Conservation (phyloP, 2,797 vertebrate species). For the Dendrocincla tyrannina region DNA sequence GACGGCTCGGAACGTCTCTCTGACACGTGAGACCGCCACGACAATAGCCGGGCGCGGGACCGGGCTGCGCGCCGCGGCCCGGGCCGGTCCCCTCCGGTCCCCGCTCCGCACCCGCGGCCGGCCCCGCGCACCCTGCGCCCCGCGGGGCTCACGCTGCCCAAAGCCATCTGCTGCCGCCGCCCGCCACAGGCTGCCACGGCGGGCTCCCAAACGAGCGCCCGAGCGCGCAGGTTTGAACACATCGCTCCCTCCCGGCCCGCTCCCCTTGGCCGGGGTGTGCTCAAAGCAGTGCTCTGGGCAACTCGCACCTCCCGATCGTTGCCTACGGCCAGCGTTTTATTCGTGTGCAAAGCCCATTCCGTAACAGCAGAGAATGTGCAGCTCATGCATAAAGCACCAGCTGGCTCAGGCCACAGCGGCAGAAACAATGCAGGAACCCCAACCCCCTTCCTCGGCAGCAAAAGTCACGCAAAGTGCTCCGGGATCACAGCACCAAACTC, state of each 20-base stretch:
- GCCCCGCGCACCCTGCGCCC: not conserved
- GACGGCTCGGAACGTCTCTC: not conserved
- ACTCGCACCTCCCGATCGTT: not conserved
- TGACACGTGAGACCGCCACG: not conserved
- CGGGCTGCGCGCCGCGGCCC: not conserved
- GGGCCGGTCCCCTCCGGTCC: not conserved
- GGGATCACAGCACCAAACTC: not conserved
- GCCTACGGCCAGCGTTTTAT: not conserved
- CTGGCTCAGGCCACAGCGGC: not conserved
- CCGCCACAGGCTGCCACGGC: not conserved
- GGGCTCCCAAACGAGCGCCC: not conserved
- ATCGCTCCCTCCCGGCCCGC: not conserved
- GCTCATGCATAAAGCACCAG: not conserved
- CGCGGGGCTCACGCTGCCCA: not conserved
- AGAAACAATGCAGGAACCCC: not conserved
- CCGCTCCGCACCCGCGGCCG: not conserved
- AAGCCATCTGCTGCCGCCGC: not conserved
- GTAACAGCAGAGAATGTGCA: constrained; percentile 3
- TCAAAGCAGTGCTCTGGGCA: not conserved
- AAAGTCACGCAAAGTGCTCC: constrained; percentile 7
- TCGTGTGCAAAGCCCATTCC: constrained; percentile 14
- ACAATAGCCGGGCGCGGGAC: not conserved
- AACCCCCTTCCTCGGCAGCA: not conserved
- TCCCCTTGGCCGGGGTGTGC: not conserved
- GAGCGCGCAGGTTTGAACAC: not conserved